Evolutionary conservation across 1,140 invertebrate genomes (phyloP), one percentile per base, ranked within the genome.

Genomic region (Euborellia annulipes): DNA sequence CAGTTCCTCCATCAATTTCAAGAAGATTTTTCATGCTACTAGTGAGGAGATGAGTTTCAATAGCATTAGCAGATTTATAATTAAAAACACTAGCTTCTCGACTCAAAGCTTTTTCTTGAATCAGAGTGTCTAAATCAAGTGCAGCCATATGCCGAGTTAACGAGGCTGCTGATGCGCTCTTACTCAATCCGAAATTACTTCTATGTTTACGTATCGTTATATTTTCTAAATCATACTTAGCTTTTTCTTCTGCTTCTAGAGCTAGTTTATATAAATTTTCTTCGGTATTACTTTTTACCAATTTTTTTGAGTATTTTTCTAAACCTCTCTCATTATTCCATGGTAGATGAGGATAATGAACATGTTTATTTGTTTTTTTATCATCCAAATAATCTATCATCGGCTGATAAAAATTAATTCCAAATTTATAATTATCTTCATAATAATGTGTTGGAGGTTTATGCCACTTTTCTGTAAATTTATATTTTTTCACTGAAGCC

Each of bases 391-490:
- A 85, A 56, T 85, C 82, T 47, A 86, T 75, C 80, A 85, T 83
- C 9, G 82, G 81, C 56, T 85, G 79, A 60, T 85, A 85, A 59
- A 72, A 83, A 57, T 85, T 82, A 41, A 84, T 82, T 3, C 78
- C 80, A 51, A 77, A 80, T 27, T 75, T 75, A 62, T 86, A 86
- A 63, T 85, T 86, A 57, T 78, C 73, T 50, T 82, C 75, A 57
- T 86, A 86, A 19, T 79, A 72, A 18, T 68, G 61, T 1, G 76
- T 78, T n/a, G 73, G 68, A 1, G 78, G 77, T 54, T 72, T 62
- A 32, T 65, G 52, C 59, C 67, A 63, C 64, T 49, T 40, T 38
- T 39, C 37, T 22, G 36, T 39, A 18, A 47, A 19, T 11, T 37
- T 46, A 18, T 13, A n/a, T 23, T 19, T 41, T 19, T 18, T 19